Percentiles rank a stretch among this genome's conserved stretches.
These are phyloP conservation scores for Subacronicta megacephala DNA, from an alignment of 2,888 invertebrate genomes.

Conservation along the genomic window DNA sequence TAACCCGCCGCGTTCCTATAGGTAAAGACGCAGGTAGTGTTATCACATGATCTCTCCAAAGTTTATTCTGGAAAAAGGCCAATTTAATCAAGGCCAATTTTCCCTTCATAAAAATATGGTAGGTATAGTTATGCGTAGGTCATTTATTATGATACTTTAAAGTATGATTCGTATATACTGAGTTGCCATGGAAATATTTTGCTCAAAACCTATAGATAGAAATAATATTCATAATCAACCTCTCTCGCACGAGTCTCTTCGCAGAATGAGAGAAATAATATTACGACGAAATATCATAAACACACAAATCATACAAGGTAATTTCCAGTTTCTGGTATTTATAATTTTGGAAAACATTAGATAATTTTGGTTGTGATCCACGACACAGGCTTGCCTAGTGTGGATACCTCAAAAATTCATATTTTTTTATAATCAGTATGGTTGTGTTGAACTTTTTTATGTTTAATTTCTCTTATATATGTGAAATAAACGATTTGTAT, in stretches of 20 bases:
- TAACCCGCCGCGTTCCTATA: constrained; percentile 7
- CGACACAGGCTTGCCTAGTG: too few relatives aligned
- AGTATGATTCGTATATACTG: constrained; percentile 26
- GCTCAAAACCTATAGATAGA: neutral
- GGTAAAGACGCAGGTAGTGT: constrained; percentile 32
- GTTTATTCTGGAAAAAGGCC: constrained; percentile 65
- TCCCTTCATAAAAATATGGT: constrained; percentile 45
- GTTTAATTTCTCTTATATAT: too few relatives aligned
- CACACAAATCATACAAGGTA: too few relatives aligned
- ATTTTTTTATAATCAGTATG: too few relatives aligned
- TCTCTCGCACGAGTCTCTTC: too few relatives aligned
- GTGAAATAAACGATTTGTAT: too few relatives aligned
- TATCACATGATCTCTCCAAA: constrained; percentile 29
- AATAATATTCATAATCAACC: too few relatives aligned
- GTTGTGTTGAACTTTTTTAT: too few relatives aligned
- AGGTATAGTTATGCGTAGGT: constrained; percentile 32
- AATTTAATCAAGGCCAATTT: constrained; percentile 42
- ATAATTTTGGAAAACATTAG: too few relatives aligned
- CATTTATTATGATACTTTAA: constrained; percentile 15
- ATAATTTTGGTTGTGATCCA: too few relatives aligned
- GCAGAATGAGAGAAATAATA: constrained; percentile 8
- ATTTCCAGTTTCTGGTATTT: too few relatives aligned
- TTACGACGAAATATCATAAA: neutral
- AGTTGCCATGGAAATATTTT: constrained; percentile 24
- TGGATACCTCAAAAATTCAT: too few relatives aligned